A percentile compares a stretch with the other conserved stretches of the same genome.
Evolutionary conservation across 2,888 invertebrate species (phyloP).

Genomic region (Oligia fasciuncula): DNA sequence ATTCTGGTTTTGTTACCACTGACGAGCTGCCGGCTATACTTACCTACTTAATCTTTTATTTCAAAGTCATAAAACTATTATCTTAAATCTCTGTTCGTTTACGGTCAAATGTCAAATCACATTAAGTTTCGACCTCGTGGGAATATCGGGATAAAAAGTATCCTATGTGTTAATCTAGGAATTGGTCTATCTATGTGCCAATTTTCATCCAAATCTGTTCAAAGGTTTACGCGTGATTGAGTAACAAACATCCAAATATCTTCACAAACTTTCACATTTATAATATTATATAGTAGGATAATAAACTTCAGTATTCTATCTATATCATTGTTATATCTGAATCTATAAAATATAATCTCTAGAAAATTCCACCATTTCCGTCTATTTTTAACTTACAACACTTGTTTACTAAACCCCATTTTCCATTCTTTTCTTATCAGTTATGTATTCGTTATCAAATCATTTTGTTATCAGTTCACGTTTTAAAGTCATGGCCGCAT

Average conservation of each 20-base stretch:
- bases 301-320: not conserved
- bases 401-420: constrained; percentile 70
- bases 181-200: no score
- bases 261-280: no score
- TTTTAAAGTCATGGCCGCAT: constrained; percentile 72
- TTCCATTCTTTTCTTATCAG: constrained; percentile 63
- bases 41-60: no score
- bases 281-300: not conserved
- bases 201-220: no score
- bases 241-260: no score
- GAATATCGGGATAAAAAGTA: no score
- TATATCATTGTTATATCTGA: not conserved
- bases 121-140: no score
- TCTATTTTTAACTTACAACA: constrained; percentile 6
- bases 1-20: not conserved
- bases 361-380: constrained; percentile 25
- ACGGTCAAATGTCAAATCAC: not conserved
- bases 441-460: constrained; percentile 60
- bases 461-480: constrained; percentile 67
- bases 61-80: not conserved
- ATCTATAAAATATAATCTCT: constrained; percentile 27
- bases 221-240: no score
- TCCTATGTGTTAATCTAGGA: no score
- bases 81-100: not conserved
- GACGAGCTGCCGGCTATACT: not conserved